Conservation (phyloP, 2,113 vertebrate genomes). For the Fukomys damarensis region DNA sequence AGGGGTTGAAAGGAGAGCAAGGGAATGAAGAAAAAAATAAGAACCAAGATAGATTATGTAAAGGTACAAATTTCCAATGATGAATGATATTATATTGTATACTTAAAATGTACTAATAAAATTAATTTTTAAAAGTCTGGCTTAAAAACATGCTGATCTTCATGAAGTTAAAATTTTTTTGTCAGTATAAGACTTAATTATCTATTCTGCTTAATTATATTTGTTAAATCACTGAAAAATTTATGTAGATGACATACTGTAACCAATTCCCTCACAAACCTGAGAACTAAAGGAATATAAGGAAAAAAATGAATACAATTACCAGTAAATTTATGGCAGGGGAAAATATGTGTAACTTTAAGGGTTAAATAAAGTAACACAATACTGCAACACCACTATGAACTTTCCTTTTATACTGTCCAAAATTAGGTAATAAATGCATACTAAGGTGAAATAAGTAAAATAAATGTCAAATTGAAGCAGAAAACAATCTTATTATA, state of each 20-base stretch:
- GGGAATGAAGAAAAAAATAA: too few relatives aligned
- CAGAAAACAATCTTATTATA: conserved; percentile 24
- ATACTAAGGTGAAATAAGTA: conserved; percentile 6
- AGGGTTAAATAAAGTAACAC: not conserved
- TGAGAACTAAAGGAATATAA: not conserved
- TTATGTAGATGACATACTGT: not conserved
- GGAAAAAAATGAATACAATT: not conserved
- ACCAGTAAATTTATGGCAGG: not conserved
- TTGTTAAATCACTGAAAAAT: conserved; percentile 19
- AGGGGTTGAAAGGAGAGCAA: too few relatives aligned
- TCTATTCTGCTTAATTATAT: not conserved
- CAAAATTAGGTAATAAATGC: conserved; percentile 37
- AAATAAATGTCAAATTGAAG: not conserved
- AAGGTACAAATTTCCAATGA: too few relatives aligned
- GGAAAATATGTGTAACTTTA: not conserved
- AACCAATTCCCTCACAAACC: not conserved
- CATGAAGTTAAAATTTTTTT: not conserved
- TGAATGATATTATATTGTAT: too few relatives aligned
- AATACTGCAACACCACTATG: not conserved
- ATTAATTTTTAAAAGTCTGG: too few relatives aligned
- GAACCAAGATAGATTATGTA: too few relatives aligned
- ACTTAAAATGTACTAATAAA: too few relatives aligned
- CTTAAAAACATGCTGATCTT: not conserved
- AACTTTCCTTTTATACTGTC: not conserved
- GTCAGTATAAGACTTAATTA: not conserved